Evolutionary conservation across 2,888 invertebrate species (phyloP).

Genomic region (Drosophila merina): DNA sequence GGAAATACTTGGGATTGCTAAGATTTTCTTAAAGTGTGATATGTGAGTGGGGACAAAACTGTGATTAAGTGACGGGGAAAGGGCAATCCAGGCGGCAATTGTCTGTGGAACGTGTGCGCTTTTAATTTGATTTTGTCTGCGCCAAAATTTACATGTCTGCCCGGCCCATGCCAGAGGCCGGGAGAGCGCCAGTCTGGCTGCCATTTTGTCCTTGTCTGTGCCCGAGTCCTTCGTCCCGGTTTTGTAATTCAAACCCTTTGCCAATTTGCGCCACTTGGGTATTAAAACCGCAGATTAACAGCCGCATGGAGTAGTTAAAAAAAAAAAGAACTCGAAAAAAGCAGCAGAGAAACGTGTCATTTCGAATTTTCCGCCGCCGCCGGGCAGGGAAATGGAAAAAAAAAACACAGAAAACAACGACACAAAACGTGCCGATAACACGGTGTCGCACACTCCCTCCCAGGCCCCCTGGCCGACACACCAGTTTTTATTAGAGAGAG

Average conservation of each 20-base stretch:
- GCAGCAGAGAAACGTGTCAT: constrained; percentile 71
- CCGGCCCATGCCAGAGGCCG: constrained; percentile 12
- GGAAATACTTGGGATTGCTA: neutral
- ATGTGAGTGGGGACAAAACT: constrained; percentile 47
- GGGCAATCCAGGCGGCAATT: constrained; percentile 25
- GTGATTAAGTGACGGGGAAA: constrained; percentile 26
- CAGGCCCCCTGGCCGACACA: constrained; percentile 13
- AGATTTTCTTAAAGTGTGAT: neutral
- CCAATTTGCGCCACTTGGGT: constrained; percentile 77
- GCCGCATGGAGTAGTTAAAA: constrained; percentile 74
- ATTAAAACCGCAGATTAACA: constrained; percentile 80
- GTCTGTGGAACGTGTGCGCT: constrained; percentile 63
- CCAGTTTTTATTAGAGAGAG: constrained; percentile 37
- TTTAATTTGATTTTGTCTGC: constrained; percentile 77
- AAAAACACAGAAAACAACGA: constrained; percentile 34
- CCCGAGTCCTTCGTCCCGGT: constrained; percentile 18
- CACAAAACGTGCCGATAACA: constrained; percentile 81
- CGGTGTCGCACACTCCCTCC: constrained; percentile 72
- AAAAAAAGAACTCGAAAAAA: constrained; percentile 10
- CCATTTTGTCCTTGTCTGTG: constrained; percentile 45
- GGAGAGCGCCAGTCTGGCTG: constrained; percentile 43
- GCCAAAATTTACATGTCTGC: constrained; percentile 69
- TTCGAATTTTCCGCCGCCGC: constrained; percentile 68
- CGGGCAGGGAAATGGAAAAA: constrained; percentile 33
- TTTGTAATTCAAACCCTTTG: constrained; percentile 69